Conservation (phyloP, 2,888 invertebrate species). For the Lottia gigantea region DNA sequence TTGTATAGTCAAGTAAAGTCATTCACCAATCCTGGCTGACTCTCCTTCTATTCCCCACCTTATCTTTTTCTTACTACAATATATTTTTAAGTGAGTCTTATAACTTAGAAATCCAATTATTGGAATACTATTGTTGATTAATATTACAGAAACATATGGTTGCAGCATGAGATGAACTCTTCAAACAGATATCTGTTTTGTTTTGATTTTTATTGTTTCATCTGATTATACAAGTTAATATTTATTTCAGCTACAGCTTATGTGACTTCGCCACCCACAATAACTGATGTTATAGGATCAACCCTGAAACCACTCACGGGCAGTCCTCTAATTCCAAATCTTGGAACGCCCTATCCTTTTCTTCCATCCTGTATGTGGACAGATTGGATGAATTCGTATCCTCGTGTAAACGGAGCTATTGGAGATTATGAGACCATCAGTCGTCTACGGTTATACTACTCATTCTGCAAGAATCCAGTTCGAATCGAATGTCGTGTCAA, state of each 20-base stretch:
- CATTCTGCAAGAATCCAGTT: slow-evolving; percentile 61
- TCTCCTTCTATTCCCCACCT: too few species aligned
- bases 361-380: slow-evolving; percentile 74
- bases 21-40: too few species aligned
- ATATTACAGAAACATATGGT: too few species aligned
- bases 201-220: too few species aligned
- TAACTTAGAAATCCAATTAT: too few species aligned
- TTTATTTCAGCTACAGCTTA: not conserved
- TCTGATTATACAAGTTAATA: not conserved
- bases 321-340: not conserved
- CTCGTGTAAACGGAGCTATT: slow-evolving; percentile 43
- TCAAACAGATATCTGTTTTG: too few species aligned
- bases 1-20: too few species aligned
- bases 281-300: not conserved
- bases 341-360: slow-evolving; percentile 20
- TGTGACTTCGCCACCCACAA: not conserved
- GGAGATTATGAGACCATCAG: slow-evolving; percentile 61
- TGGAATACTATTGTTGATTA: too few species aligned
- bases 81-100: too few species aligned
- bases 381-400: slow-evolving; percentile 77
- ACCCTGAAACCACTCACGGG: not conserved
- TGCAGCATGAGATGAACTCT: too few species aligned
- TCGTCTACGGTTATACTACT: slow-evolving; percentile 41
- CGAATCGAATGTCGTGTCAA: slow-evolving; percentile 83
- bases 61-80: too few species aligned